A percentile compares a stretch with the other conserved stretches of the same genome.
Evolutionary conservation across 2,888 invertebrate genomes (phyloP).

Genomic region (Ectemnius lituratus): DNA sequence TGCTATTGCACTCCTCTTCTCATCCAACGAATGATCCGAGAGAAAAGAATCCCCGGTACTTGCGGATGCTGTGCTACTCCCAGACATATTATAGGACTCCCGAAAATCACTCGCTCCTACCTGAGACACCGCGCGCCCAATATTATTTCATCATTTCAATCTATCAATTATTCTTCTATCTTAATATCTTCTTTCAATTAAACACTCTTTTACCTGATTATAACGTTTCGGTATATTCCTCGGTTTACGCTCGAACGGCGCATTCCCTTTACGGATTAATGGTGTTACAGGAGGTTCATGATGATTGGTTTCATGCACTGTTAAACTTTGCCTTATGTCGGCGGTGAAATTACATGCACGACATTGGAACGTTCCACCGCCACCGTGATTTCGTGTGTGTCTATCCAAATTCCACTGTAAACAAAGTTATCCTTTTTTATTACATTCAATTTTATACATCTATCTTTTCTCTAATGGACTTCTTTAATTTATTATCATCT

Average conservation of each 20-base stretch:
- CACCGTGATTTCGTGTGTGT: constrained; percentile 94
- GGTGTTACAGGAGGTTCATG: constrained; percentile 90
- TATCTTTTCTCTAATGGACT: too few relatives aligned
- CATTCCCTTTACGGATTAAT: constrained; percentile 71
- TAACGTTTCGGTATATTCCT: constrained; percentile 73
- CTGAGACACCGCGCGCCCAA: constrained; percentile 47
- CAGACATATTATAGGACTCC: constrained; percentile 49
- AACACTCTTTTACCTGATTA: constrained; percentile 66
- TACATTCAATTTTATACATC: not conserved
- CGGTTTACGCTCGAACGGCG: constrained; percentile 70
- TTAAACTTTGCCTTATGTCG: constrained; percentile 93
- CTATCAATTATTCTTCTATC: not conserved
- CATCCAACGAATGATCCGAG: constrained; percentile 55
- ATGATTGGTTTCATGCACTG: constrained; percentile 95
- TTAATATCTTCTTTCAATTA: not conserved
- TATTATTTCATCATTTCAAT: not conserved
- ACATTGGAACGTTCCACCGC: constrained; percentile 91
- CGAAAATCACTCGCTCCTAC: constrained; percentile 74
- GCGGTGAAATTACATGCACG: constrained; percentile 94
- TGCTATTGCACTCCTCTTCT: constrained; percentile 64
- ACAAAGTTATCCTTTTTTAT: constrained; percentile 21
- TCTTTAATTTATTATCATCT: too few relatives aligned
- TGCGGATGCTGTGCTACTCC: constrained; percentile 40
- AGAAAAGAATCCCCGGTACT: constrained; percentile 44
- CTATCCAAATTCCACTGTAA: constrained; percentile 91